Evolutionary conservation across 1,140 invertebrate species (phyloP).

Genomic region (Oscheius sp.): DNA sequence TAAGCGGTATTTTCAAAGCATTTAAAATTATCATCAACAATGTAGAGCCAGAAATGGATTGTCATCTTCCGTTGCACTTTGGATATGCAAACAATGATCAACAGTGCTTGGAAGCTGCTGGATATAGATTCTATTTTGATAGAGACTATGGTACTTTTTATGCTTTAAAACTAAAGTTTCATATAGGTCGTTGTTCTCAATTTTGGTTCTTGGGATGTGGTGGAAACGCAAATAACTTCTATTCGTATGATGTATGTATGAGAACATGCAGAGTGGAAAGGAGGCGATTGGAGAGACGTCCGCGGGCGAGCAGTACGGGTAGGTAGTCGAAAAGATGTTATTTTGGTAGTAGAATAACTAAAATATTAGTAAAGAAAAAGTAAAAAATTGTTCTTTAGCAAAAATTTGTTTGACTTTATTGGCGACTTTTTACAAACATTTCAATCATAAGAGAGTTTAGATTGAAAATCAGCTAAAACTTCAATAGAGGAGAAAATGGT

Average conservation of each 20-base stretch:
- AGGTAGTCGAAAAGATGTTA: neutral
- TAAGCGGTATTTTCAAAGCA: constrained; percentile 11
- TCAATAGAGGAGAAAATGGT: no score
- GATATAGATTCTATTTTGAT: constrained; percentile 53
- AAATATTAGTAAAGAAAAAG: no score
- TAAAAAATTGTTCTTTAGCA: no score
- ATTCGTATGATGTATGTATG: constrained; percentile 41
- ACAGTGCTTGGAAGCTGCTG: constrained; percentile 44
- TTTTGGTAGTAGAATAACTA: neutral
- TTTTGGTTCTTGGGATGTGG: constrained; percentile 57
- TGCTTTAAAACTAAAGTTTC: neutral
- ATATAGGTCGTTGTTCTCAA: constrained; percentile 47
- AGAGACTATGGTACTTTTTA: constrained; percentile 39
- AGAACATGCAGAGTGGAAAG: constrained; percentile 35
- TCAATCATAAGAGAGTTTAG: no score
- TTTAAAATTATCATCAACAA: neutral
- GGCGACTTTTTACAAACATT: no score
- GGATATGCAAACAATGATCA: constrained; percentile 49
- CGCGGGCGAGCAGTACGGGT: constrained; percentile 27
- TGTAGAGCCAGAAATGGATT: constrained; percentile 43
- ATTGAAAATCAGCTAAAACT: no score
- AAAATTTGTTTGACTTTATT: no score
- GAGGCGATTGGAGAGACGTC: constrained; percentile 7
- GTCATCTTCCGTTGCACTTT: constrained; percentile 47
- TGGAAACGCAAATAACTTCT: constrained; percentile 51